These are phyloP conservation scores for Pachyseris speciosa DNA, from an alignment of 64 coral and sea anemone species.

Conservation along the genomic window DNA sequence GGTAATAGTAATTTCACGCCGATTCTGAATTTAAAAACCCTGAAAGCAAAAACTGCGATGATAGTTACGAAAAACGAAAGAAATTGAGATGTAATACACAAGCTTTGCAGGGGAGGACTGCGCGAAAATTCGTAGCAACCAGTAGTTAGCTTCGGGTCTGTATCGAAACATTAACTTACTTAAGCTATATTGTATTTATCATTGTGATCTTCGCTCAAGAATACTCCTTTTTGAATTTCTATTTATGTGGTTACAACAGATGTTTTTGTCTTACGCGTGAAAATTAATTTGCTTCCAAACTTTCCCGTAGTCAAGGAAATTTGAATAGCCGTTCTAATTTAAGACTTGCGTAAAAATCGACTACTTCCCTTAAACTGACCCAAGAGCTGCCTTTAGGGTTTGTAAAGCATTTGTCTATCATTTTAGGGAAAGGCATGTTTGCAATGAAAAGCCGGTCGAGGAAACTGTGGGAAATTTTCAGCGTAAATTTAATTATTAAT, in stretches of 20 bases:
- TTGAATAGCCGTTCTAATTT: not conserved
- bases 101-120: not conserved
- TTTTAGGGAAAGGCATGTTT: no score
- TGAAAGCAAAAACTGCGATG: not conserved
- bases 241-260: not conserved
- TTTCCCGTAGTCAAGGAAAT: not conserved
- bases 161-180: no score
- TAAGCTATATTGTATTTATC: not conserved
- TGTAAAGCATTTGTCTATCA: no score
- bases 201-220: not conserved
- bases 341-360: not conserved
- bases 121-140: not conserved
- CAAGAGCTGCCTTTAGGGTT: no score
- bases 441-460: no score
- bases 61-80: not conserved
- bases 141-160: not conserved
- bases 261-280: constrained; percentile 13
- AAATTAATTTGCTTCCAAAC: constrained; percentile 3
- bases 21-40: constrained; percentile 3
- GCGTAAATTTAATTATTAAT: no score
- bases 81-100: constrained; percentile 30
- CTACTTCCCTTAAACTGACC: no score
- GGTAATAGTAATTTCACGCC: not conserved
- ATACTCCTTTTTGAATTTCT: not conserved
- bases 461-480: no score